A percentile compares a stretch with the other conserved stretches of the same genome.
Conservation (phyloP, 2,113 vertebrate genomes). For the Patagioenas fasciata region DNA sequence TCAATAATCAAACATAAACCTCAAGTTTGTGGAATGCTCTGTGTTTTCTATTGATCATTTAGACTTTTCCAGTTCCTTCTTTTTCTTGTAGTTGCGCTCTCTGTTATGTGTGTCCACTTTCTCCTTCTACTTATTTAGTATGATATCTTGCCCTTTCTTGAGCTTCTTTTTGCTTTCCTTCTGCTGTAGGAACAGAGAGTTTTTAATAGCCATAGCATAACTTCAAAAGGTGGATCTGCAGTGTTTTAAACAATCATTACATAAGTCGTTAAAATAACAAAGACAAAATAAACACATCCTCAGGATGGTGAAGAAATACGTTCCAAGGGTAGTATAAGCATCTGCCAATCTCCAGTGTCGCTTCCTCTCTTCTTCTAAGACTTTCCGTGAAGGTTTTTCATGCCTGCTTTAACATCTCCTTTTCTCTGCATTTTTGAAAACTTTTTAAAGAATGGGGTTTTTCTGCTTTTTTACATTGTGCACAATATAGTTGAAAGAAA, state of each 20-base stretch:
- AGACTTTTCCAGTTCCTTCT: background rate
- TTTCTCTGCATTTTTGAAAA: background rate
- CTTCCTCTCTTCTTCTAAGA: background rate
- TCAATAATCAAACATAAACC: background rate
- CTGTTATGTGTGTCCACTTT: accelerated
- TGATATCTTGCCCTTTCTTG: background rate
- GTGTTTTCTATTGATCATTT: background rate
- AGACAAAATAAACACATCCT: background rate
- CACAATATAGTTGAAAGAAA: no score
- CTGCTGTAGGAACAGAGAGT: background rate
- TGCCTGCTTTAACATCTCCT: background rate
- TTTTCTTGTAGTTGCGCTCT: background rate
- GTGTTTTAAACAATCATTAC: background rate
- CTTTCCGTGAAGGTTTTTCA: background rate
- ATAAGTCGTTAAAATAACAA: constrained; percentile 29
- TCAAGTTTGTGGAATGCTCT: background rate
- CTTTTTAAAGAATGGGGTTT: background rate
- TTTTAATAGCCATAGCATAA: background rate
- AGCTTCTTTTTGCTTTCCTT: background rate
- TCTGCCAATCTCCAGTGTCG: background rate
- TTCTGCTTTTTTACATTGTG: background rate
- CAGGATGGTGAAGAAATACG: background rate
- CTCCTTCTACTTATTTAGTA: background rate
- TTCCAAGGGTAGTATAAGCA: background rate
- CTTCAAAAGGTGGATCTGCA: constrained; percentile 18